Base-by-base conservation (phyloP, 1,140 invertebrate genomes). In the Drosophila nigromelanica region DNA sequence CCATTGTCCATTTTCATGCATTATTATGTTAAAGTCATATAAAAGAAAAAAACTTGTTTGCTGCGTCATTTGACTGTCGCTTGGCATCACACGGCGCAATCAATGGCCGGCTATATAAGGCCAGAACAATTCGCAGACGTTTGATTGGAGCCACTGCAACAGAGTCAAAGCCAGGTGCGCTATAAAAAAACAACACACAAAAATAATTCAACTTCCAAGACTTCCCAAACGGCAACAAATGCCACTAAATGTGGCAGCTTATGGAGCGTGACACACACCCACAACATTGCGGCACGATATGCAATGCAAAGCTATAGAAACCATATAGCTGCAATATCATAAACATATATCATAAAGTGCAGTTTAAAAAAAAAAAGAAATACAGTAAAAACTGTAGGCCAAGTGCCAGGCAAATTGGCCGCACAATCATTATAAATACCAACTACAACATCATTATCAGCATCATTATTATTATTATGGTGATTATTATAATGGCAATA, bases 301-400 rank as follows among this genome's bases (percentile, higher is more conserved):
- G 59, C 43, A 67, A 73, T 67, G 75, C 55, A 69, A 45, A 18
- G 8, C 60, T 33, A 68, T 52, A 52, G 39, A 45, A 50, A 51
- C 15, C 27, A 39, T 42, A 21, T 37, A 66, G 56, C 40, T 64
- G 37, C 74, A 72, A 48, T 58, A 73, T 79, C 72, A 79, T 67
- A 70, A 83, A 73, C 63, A 73, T 58, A 62, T 62, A 76, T 50
- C 68, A 79, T 71, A 83, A 68, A 76, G 59, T 70, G 70, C 78
- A 80, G 58, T 24, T 45, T 24, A 6, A 43, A 52, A 27, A 35
- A 61, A 50, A 30, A n/a, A 37, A 37, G 5, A 39, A 39, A 27
- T 6, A 5, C 5, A 27, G 5, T 12, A 12, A 39, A 39, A 59
- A 39, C 30, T 35, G 40, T 15, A 35, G 35, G 37, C 59, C 67